These are phyloP conservation scores for Helogale parvula DNA, from an alignment of 2,113 vertebrate species.

Conservation along the genomic window DNA sequence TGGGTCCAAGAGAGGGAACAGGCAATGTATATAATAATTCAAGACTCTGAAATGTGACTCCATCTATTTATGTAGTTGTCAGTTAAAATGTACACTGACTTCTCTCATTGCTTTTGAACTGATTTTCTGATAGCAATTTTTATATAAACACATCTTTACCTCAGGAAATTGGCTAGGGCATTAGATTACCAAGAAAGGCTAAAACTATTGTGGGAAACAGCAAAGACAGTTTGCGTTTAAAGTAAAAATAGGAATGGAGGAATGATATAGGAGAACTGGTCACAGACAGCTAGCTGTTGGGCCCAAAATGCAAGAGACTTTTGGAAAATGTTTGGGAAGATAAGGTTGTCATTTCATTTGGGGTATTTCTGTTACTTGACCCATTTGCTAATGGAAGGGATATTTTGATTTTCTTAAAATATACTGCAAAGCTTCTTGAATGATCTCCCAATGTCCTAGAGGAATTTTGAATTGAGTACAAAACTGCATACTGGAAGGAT, in stretches of 20 bases:
- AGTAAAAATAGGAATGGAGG: slow-evolving; percentile 63
- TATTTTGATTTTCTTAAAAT: neutral
- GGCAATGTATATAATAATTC: neutral
- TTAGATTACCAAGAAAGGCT: slow-evolving; percentile 68
- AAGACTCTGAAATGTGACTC: slow-evolving; percentile 33
- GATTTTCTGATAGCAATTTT: slow-evolving; percentile 65
- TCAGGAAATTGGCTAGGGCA: slow-evolving; percentile 55
- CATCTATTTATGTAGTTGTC: slow-evolving; percentile 62
- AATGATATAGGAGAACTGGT: neutral
- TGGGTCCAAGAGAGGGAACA: neutral
- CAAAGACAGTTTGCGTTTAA: slow-evolving; percentile 40
- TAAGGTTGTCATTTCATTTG: slow-evolving; percentile 2
- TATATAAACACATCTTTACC: slow-evolving; percentile 69
- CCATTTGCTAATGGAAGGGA: neutral
- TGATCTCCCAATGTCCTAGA: neutral
- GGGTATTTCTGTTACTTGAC: slow-evolving; percentile 35
- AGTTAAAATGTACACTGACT: slow-evolving; percentile 59
- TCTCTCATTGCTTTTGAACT: slow-evolving; percentile 44
- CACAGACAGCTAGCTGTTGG: neutral
- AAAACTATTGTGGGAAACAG: slow-evolving; percentile 59
- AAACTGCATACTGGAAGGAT: neutral
- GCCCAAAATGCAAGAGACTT: neutral
- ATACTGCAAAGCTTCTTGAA: neutral
- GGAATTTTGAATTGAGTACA: neutral
- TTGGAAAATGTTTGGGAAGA: slow-evolving; percentile 60